Base-by-base conservation (phyloP, 2,113 vertebrate species). In the Phaethon lepturus region DNA sequence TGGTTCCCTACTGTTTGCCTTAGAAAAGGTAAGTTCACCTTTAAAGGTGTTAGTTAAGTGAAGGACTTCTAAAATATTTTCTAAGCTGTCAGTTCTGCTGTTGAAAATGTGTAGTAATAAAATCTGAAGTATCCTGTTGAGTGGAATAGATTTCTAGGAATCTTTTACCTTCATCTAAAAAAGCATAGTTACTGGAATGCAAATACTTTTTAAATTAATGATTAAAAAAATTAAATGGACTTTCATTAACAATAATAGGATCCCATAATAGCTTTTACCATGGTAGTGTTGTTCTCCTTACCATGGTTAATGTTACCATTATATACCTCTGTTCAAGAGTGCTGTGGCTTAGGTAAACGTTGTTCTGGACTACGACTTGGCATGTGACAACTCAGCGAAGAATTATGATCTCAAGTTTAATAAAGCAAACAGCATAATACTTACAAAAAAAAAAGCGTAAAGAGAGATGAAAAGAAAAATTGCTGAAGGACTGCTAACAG, bases 221-320 rank as follows among this genome's bases (percentile, higher is more conserved):
- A 96, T 97, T 97, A 96, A 97, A 95, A 78, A 78, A 85, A 95
- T 95, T 79, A 96, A 96, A 97, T 96, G 95, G 95, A 68, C 69
- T 95, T 94, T 91, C 63, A 92, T 95, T 84, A 97, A 71, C 88
- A 88, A 72, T 96, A 95, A 77, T 87, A 95, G 92, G 86, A 79
- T 96, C 96, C 83, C 42, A 3, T 90, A 93, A 92, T 91, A 80
- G 96, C 91, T 95, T 85, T 91, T 83, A 93, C 83, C 91, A 50
- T 74, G 90, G 97, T 59, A 47, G 63, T 91, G 60, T n/a, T 92
- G 95, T 90, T 97, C 95, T 64, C 86, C 91, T 92, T 90, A 52
- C 86, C 88, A 2, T 59, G 96, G 86, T 97, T 97, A 95, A 95
- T 97, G 69, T 78, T 93, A 80, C 83, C 87, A 12, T 73, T 75